Evolutionary conservation across 2,888 invertebrate genomes (phyloP).

Genomic region (Platycnemis pennipes): DNA sequence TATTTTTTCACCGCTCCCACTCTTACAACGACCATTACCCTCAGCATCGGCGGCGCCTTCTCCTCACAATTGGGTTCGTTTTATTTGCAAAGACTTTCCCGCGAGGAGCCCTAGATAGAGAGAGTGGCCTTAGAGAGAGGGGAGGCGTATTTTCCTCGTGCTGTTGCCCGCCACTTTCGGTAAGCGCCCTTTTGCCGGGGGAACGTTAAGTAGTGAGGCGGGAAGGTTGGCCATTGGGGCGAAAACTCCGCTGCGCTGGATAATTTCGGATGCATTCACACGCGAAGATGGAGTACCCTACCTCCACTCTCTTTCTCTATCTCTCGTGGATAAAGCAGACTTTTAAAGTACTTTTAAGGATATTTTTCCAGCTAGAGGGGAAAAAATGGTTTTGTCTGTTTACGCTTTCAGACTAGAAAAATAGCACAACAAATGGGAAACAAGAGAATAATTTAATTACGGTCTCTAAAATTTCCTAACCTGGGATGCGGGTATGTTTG

Average conservation of each 20-base stretch:
- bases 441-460: neutral
- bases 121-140: no score
- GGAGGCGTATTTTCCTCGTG: neutral
- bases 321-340: neutral
- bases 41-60: no score
- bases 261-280: neutral
- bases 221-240: neutral
- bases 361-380: neutral
- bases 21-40: no score
- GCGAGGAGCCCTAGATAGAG: no score
- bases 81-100: neutral
- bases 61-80: neutral
- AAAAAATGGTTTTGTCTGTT: neutral
- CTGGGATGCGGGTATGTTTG: no score
- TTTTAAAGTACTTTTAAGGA: neutral
- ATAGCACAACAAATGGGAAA: neutral
- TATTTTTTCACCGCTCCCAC: neutral
- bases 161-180: neutral
- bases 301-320: neutral
- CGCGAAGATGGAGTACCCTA: neutral
- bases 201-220: neutral
- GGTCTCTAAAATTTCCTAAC: no score
- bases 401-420: neutral
- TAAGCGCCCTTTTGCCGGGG: neutral
- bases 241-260: neutral